Conservation (phyloP, 2,797 vertebrate genomes). For the Philypnodon macrostomus region DNA sequence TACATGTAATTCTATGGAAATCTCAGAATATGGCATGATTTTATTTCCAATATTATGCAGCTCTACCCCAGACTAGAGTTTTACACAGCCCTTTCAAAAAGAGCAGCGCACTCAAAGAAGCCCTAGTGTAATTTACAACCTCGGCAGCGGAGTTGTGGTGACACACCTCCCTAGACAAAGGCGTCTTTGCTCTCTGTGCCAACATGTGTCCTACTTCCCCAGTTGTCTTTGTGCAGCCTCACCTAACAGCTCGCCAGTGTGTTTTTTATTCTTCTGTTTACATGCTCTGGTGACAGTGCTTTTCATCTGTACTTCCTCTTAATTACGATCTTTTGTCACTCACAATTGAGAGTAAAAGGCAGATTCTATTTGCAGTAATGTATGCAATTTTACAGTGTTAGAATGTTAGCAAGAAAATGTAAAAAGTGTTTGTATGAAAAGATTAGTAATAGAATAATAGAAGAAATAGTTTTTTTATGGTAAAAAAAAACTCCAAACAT, state of each 20-base stretch:
- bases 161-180: slow-evolving; percentile 45
- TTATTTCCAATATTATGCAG: not conserved
- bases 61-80: slow-evolving; percentile 13
- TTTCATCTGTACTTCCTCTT: not conserved
- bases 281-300: not conserved
- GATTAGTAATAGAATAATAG: no score
- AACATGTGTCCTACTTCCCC: slow-evolving; percentile 30
- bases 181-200: slow-evolving; percentile 24
- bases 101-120: slow-evolving; percentile 21
- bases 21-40: not conserved
- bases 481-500: no score
- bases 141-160: slow-evolving; percentile 12
- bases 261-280: not conserved
- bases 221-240: slow-evolving; percentile 22
- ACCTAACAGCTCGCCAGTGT: slow-evolving; percentile 10
- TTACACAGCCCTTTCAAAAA: slow-evolving; percentile 5
- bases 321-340: not conserved
- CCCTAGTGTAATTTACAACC: slow-evolving; percentile 17
- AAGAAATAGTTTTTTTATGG: no score
- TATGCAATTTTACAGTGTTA: no score
- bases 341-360: not conserved
- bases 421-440: no score
- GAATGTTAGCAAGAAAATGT: no score
- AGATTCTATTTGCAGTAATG: no score
- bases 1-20: not conserved